Evolutionary conservation across 2,797 vertebrate species (phyloP), one percentile per base, ranked within the genome.

Genomic region (Buphagus erythrorhynchus): DNA sequence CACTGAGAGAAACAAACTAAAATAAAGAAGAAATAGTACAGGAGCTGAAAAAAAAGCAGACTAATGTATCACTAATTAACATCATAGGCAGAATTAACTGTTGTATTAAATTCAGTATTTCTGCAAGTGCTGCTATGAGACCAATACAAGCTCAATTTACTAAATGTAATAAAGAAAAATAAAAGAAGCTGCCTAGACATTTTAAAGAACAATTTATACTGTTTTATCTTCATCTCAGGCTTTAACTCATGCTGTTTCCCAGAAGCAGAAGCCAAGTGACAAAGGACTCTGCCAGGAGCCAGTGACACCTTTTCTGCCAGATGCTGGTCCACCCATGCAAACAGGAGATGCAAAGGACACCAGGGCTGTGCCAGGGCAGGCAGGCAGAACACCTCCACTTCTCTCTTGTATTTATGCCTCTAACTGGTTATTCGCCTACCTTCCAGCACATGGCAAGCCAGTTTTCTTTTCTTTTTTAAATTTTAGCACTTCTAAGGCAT

Each of bases 291-390:
- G 84, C 52, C 74, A 88, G 83, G 8, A 88, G 22, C 57, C 42
- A 69, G 4, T 1, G 51, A 40, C 74, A 65, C 66, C 77, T 78
- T 13, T 63, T 76, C 58, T 42, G 31, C 51, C 10, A 71, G 54
- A 36, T 10, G 66, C 48, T 33, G 51, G 24, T 13, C 21, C 38
- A 28, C 21, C 31, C 9, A 26, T 1, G 28, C 48, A 17, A 42
- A 28, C 0, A 46, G 42, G 24, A 81, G 42, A 31, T 1, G 25
- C 0, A 0, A 49, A 84, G 62, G 49, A 35, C 40, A 74, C 22
- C 19, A 51, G 49, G 5, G 20, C 20, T 40, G 67, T 25, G 57
- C 55, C 81, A 87, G 74, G 5, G 51, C 46, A 26, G 51, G 62
- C 54, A 40, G 14, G 29, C 28, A 54, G 43, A 63, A 36, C 17